Conservation (phyloP, 2,888 invertebrate species). For the Conus canariensis region DNA sequence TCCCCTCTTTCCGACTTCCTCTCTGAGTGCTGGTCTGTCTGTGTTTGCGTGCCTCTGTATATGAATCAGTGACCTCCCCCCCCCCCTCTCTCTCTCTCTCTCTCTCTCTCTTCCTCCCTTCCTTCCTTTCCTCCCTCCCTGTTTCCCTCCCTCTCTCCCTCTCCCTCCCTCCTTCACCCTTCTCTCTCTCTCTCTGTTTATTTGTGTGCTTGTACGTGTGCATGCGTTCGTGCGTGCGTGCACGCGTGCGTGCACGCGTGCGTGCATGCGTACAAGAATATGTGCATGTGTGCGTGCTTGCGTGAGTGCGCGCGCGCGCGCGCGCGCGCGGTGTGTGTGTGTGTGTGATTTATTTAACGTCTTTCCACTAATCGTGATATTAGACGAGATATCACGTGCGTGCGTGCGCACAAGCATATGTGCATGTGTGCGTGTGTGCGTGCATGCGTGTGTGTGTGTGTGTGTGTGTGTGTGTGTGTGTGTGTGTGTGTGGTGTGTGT, state of each 20-base stretch:
- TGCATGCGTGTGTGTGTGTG: too few relatives aligned
- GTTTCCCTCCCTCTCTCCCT: not conserved
- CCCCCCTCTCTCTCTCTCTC: not conserved
- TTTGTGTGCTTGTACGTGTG: not conserved
- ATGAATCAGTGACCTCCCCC: not conserved
- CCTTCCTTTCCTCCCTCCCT: not conserved
- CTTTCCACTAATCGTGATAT: too few relatives aligned
- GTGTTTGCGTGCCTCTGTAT: too few relatives aligned
- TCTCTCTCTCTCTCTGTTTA: not conserved
- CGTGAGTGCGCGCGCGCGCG: too few relatives aligned
- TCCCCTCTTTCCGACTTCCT: not conserved
- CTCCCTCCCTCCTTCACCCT: not conserved
- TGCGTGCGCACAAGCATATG: not conserved
- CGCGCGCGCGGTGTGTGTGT: too few relatives aligned
- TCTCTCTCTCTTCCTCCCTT: too few relatives aligned
- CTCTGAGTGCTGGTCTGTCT: not conserved
- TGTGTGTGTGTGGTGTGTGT: too few relatives aligned
- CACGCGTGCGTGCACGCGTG: not conserved
- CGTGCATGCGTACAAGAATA: not conserved
- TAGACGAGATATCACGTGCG: not conserved
- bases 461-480: too few relatives aligned
- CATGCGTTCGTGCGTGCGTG: not conserved
- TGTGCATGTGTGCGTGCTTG: too few relatives aligned
- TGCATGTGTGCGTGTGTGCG: too few relatives aligned
- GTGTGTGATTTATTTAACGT: too few relatives aligned